These are phyloP conservation scores for Ptiloglossa arizonensis DNA, from an alignment of 1,140 invertebrate species.

Conservation along the genomic window DNA sequence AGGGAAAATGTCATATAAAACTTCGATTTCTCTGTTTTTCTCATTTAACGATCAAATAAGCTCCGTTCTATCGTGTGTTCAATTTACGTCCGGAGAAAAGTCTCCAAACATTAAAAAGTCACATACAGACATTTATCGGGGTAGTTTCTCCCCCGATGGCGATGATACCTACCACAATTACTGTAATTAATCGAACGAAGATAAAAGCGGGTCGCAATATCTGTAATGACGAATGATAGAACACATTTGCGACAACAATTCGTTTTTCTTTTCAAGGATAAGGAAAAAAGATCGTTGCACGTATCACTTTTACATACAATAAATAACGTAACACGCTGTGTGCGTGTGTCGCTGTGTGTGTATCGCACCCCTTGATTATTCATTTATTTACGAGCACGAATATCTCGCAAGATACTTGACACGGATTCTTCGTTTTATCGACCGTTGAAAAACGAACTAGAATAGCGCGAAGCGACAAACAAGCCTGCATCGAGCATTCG, in stretches of 20 bases:
- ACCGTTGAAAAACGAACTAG: no score
- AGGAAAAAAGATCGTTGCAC: neutral
- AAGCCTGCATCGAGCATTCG: no score
- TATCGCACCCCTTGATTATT: no score
- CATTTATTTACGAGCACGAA: no score
- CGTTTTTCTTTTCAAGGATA: neutral
- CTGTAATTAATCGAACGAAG: constrained; percentile 28
- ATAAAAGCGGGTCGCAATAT: neutral
- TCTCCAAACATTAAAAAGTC: neutral
- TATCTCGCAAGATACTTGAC: no score
- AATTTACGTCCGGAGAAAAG: neutral
- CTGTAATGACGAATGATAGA: constrained; percentile 8
- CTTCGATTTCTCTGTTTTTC: neutral
- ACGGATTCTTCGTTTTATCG: no score
- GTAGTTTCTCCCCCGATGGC: neutral
- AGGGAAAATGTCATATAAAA: neutral
- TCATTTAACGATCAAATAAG: constrained; percentile 3
- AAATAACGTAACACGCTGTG: no score
- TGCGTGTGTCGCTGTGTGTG: no score
- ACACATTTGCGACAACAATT: neutral
- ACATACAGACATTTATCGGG: neutral
- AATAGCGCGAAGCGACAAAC: no score
- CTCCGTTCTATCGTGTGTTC: neutral
- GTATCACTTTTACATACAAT: neutral
- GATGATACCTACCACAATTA: constrained; percentile 6